Evolutionary conservation across 2,113 vertebrate genomes (phyloP), one percentile per base, ranked within the genome.

Genomic region (Girardinichthys multiradiatus): DNA sequence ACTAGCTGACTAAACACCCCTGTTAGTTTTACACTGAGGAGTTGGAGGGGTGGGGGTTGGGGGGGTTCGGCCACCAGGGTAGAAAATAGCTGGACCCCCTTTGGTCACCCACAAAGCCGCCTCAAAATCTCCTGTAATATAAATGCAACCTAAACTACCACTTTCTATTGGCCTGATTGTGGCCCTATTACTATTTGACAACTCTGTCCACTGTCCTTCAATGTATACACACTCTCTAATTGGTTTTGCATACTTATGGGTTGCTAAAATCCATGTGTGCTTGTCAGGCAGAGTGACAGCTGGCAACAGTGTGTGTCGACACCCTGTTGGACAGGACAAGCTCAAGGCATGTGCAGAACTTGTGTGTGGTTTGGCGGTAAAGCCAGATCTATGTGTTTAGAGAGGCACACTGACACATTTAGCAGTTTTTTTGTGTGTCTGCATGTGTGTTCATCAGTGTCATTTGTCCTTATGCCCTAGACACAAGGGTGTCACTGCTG

Each of bases 1-100:
- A 26, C 66, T 72, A 42, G 72, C 87, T 90, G 85, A 86, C 68
- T 42, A 89, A 91, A 89, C 86, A 84, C 48, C 0, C 15, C 1
- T 77, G 68, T 65, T 73, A 71, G 5, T 63, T 48, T 83, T 27
- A 73, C 63, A 42, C 70, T 0, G 58, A n/a, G 58, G 51, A 37
- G 63, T 11, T 27, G 3, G 28, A 54, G 35, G 7, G 66, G 3
- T 35, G 9, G 33, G 29, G 57, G 8, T 8, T n/a, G 45, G 9
- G 33, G 29, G 57, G 8, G 24, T n/a, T 54, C 6, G 71, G 35
- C 81, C 88, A 83, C 76, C 85, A 72, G 30, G 57, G 85, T 81
- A 78, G 79, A 72, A 66, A 12, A 30, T 14, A 7, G 29, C n/a
- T 0, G 24, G n/a, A 15, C 74, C 26, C n/a, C 48, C 27, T 33